Evolutionary conservation across 2,888 invertebrate genomes (phyloP), one percentile per base, ranked within the genome.

Genomic region (Nebria salina): DNA sequence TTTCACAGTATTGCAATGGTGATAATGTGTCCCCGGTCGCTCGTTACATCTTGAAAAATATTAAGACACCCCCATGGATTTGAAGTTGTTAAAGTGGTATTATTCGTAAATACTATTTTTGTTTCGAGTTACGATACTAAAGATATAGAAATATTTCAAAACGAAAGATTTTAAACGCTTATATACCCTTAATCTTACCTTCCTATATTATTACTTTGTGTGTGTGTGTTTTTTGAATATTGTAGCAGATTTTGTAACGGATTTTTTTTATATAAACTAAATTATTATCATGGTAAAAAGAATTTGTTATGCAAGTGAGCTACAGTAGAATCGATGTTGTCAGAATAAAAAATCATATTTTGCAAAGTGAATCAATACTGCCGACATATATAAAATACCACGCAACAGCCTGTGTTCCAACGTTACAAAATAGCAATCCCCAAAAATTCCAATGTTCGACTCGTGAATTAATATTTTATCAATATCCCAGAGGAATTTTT

Each of bases 11-110:
- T 74, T 68, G 78, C 76, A 76, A 75, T 70, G 66, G 78, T 76
- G 78, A 77, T 79, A 83, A 83, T 82, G 75, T 76, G 26, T 82
- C 83, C 83, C 82, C 41, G 42, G 82, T 74, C 73, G 82, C 72
- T 75, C 76, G 76, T 82, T 82, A 76, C n/a, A 43, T 42, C 54
- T 66, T 72, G 68, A 79, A 79, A 82, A 83, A 80, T 79, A 82
- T 82, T 75, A 82, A 66, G 65, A 75, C 72, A 54, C 13, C 54
- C 54, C 54, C 8, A 54, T 54, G 54, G 54, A 8, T 54, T 54
- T 54, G 11, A 54, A 54, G 13, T 8, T 54, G 54, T 13, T 13
- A 54, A 54, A 54, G 4, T 54, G 54, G 2, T 54, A 54, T 54
- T 54, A 54, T 54, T 54, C 54, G 11, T 54, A 7, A 54, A 54